A percentile compares a stretch with the other conserved stretches of the same genome.
These are phyloP conservation scores for Drosophila subquinaria DNA, from an alignment of 2,888 invertebrate species.

Conservation along the genomic window DNA sequence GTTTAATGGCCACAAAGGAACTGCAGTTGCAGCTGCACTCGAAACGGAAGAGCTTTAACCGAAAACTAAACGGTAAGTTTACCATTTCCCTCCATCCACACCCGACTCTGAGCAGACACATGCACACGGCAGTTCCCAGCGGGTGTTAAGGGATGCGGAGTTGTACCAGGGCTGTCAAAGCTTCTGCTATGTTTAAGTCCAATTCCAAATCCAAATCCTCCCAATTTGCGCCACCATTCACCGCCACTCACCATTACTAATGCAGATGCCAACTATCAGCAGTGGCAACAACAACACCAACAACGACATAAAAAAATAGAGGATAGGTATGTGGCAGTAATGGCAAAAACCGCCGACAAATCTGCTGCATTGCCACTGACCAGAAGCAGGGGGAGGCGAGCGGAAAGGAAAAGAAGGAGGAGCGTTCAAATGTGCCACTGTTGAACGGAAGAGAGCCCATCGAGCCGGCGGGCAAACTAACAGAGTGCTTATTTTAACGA, in stretches of 20 bases:
- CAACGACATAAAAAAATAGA: slow-evolving; percentile 5
- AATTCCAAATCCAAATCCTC: slow-evolving; percentile 66
- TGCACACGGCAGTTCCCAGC: slow-evolving; percentile 6
- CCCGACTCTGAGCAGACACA: slow-evolving; percentile 19
- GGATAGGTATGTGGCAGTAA: slow-evolving; percentile 62
- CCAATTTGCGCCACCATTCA: slow-evolving; percentile 69
- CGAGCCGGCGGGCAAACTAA: slow-evolving; percentile 78
- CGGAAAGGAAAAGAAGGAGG: neutral
- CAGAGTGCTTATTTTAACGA: slow-evolving; percentile 82
- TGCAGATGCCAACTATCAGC: slow-evolving; percentile 76
- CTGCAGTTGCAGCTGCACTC: slow-evolving; percentile 54
- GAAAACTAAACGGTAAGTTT: slow-evolving; percentile 68
- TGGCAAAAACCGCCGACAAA: slow-evolving; percentile 78
- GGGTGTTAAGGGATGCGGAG: slow-evolving; percentile 2
- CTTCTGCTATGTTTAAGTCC: slow-evolving; percentile 7
- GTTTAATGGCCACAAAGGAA: slow-evolving; percentile 73
- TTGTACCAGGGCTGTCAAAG: slow-evolving; percentile 36
- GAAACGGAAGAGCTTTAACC: slow-evolving; percentile 22
- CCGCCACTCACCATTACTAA: slow-evolving; percentile 75
- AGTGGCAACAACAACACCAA: slow-evolving; percentile 32
- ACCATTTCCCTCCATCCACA: slow-evolving; percentile 52
- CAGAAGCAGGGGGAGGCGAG: slow-evolving; percentile 9
- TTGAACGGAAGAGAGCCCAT: slow-evolving; percentile 54
- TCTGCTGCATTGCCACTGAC: slow-evolving; percentile 74
- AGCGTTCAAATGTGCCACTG: slow-evolving; percentile 18